phyloP scores from a whole-genome alignment of 2,113 vertebrate genomes.

The Progne subis region DNA sequence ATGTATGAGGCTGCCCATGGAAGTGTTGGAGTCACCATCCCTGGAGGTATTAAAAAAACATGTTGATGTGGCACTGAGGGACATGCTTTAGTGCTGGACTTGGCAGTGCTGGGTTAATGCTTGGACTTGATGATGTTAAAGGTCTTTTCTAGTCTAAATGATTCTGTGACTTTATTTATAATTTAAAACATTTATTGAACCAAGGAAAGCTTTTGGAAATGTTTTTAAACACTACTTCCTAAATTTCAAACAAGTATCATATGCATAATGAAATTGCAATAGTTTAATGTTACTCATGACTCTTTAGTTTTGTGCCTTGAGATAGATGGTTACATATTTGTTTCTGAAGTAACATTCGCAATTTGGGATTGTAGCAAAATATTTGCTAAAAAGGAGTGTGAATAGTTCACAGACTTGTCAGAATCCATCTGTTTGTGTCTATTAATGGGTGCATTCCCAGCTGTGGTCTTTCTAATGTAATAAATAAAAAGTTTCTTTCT shows the following conservation, averaged over 20 bases:
- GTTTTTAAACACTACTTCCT: not conserved
- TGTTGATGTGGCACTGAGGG: not conserved
- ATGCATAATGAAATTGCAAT: not conserved
- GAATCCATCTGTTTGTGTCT: slow-evolving; percentile 68
- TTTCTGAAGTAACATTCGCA: slow-evolving; percentile 59
- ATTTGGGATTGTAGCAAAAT: slow-evolving; percentile 61
- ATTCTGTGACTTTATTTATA: not conserved
- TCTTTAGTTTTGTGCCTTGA: not conserved
- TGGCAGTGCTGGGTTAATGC: not conserved
- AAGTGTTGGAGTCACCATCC: not conserved
- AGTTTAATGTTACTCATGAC: not conserved
- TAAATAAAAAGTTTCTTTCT: slow-evolving; percentile 45
- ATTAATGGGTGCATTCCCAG: slow-evolving; percentile 57
- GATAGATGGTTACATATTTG: slow-evolving; percentile 50
- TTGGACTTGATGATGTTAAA: not conserved
- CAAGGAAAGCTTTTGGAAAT: not conserved
- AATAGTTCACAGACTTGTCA: slow-evolving; percentile 56
- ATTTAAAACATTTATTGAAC: slow-evolving; percentile 2
- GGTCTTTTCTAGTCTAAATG: not conserved
- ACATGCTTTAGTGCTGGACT: not conserved
- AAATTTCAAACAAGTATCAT: not conserved
- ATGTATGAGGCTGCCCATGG: not conserved
- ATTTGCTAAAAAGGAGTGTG: slow-evolving; percentile 60
- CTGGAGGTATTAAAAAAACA: not conserved
- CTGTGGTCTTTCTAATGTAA: slow-evolving; percentile 36